These are phyloP conservation scores for Bombycilla garrulus DNA, from an alignment of 2,113 vertebrate genomes.

Conservation along the genomic window DNA sequence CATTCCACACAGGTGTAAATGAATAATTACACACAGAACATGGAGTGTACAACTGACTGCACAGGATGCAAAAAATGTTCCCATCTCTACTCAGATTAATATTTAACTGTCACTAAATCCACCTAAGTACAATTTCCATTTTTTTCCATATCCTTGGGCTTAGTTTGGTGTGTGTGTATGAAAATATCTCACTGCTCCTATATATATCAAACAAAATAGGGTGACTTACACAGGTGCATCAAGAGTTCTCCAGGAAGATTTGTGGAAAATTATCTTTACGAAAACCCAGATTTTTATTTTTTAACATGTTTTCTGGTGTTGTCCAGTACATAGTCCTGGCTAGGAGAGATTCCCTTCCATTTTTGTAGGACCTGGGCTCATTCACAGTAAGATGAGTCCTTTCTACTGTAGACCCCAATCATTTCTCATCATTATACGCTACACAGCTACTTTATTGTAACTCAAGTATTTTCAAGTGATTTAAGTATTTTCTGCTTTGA, in stretches of 20 bases:
- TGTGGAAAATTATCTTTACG: not conserved
- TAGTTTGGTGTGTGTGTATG: not conserved
- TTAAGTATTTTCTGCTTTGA: not conserved
- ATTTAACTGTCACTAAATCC: not conserved
- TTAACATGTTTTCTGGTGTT: not conserved
- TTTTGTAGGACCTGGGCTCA: not conserved
- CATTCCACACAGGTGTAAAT: not conserved
- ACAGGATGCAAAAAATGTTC: not conserved
- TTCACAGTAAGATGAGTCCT: not conserved
- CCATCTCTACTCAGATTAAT: not conserved
- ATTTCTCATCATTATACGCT: not conserved
- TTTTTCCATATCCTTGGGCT: not conserved
- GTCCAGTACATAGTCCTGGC: not conserved
- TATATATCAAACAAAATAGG: not conserved
- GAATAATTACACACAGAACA: not conserved
- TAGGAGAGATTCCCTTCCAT: not conserved
- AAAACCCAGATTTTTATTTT: not conserved
- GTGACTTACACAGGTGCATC: not conserved
- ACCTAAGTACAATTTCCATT: not conserved
- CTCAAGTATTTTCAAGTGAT: not conserved
- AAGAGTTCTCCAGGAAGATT: not conserved
- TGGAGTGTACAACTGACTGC: not conserved
- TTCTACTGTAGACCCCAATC: not conserved
- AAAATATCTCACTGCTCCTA: not conserved
- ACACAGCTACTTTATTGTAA: not conserved